These are phyloP conservation scores for Catagonus wagneri DNA, from an alignment of 2,113 vertebrate species.

Conservation along the genomic window DNA sequence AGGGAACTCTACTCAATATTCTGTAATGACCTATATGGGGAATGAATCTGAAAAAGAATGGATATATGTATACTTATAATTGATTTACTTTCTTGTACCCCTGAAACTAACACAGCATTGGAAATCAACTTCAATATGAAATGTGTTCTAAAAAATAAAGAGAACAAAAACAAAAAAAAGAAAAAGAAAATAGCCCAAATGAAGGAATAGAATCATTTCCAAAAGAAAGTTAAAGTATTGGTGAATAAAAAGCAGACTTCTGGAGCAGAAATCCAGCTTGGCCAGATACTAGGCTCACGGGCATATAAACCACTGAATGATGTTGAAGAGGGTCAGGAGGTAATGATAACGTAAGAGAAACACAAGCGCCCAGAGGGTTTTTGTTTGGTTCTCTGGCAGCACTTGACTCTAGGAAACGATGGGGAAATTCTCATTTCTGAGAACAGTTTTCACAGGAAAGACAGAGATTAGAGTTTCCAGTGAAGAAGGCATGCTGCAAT, in stretches of 20 bases:
- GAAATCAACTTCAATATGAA: no score
- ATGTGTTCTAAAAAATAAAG: no score
- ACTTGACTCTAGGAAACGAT: slow-evolving; percentile 65
- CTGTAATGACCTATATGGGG: no score
- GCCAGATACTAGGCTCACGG: not conserved
- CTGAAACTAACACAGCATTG: no score
- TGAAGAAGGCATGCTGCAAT: slow-evolving; percentile 43
- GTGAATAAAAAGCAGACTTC: not conserved
- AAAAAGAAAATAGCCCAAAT: not conserved
- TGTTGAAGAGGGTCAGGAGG: not conserved
- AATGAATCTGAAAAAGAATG: no score
- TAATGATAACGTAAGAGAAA: not conserved
- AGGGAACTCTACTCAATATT: no score
- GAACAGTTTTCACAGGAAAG: slow-evolving; percentile 66
- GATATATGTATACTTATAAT: no score
- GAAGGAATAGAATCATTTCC: not conserved
- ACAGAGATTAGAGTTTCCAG: slow-evolving; percentile 46
- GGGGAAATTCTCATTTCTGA: slow-evolving; percentile 72
- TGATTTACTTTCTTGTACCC: no score
- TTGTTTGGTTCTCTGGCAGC: slow-evolving; percentile 61
- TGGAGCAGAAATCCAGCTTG: not conserved
- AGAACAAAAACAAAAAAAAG: no score
- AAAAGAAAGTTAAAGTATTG: not conserved
- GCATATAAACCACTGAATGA: not conserved
- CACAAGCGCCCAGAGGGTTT: not conserved